phyloP scores from a whole-genome alignment of 2,797 vertebrate species.

The Sternotherus odoratus region DNA sequence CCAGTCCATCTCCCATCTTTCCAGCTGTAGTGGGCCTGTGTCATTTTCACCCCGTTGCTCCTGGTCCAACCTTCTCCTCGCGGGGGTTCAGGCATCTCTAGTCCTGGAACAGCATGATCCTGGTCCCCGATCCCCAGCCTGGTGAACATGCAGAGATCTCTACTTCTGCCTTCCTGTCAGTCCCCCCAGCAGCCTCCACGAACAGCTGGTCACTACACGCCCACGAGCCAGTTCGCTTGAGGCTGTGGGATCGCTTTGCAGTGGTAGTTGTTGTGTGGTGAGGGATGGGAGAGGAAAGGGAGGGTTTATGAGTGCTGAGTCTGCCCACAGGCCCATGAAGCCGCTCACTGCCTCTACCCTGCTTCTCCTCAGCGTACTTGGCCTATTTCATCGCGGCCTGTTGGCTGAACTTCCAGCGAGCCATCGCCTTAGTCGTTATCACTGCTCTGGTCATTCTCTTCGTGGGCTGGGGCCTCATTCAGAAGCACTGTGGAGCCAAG shows the following conservation, averaged over 20 bases:
- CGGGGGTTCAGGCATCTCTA: neutral
- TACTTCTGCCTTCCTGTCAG: neutral
- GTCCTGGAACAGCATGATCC: neutral
- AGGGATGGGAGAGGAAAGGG: neutral
- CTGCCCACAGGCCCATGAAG: accelerated
- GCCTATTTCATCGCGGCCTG: slow-evolving; percentile 91
- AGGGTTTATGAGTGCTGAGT: neutral
- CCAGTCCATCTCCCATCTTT: neutral
- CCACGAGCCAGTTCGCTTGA: too few relatives aligned
- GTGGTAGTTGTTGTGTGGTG: neutral
- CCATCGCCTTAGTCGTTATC: slow-evolving; percentile 88
- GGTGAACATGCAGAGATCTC: neutral
- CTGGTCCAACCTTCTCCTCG: neutral
- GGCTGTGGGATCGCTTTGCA: neutral
- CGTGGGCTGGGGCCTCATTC: slow-evolving; percentile 79
- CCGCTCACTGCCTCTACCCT: neutral
- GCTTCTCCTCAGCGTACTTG: slow-evolving; percentile 83
- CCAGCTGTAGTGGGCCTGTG: neutral
- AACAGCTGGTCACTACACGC: neutral
- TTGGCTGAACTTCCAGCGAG: slow-evolving; percentile 88
- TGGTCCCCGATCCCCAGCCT: neutral
- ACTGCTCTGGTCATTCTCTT: slow-evolving; percentile 83
- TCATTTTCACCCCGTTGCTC: neutral
- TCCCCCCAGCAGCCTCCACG: neutral
- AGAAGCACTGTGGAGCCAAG: slow-evolving; percentile 81